These are phyloP conservation scores for Ceratina australensis DNA, from an alignment of 1,140 invertebrate species.

Conservation along the genomic window DNA sequence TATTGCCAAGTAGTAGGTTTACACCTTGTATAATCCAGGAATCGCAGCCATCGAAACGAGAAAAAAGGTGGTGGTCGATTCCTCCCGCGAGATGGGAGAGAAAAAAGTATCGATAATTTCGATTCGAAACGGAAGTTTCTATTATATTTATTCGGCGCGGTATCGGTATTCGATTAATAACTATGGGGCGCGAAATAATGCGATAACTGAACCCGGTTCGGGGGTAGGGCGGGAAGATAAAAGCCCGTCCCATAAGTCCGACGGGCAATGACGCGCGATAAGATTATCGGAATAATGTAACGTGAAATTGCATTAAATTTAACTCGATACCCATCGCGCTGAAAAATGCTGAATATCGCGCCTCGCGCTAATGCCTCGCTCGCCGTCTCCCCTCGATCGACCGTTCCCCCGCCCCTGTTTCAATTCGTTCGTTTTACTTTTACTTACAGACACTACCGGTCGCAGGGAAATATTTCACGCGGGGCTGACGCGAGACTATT, in stretches of 20 bases:
- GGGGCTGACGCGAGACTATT: conserved; percentile 51
- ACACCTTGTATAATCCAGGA: no score
- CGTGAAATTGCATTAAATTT: conserved; percentile 65
- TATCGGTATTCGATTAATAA: conserved; percentile 64
- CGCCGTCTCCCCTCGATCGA: not conserved
- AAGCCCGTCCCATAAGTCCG: conserved; percentile 61
- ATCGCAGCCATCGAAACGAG: no score
- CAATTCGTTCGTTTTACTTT: not conserved
- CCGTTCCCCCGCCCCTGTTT: not conserved
- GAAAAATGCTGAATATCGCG: conserved; percentile 62
- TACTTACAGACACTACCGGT: conserved; percentile 17
- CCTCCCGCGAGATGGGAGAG: no score
- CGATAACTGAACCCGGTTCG: conserved; percentile 55
- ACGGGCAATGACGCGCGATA: conserved; percentile 63
- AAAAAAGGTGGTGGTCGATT: no score
- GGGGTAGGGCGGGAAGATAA: conserved; percentile 55
- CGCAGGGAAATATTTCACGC: conserved; percentile 53
- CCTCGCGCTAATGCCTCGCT: conserved; percentile 46
- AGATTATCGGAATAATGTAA: conserved; percentile 65
- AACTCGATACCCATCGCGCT: conserved; percentile 61
- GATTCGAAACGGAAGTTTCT: conserved; percentile 47
- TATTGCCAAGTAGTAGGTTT: no score
- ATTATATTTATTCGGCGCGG: conserved; percentile 55
- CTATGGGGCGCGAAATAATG: conserved; percentile 56
- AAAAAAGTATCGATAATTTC: conserved; percentile 23